Percentiles rank a stretch among this genome's conserved stretches.
Conservation (phyloP, 2,113 vertebrate genomes). For the Sula dactylatra region DNA sequence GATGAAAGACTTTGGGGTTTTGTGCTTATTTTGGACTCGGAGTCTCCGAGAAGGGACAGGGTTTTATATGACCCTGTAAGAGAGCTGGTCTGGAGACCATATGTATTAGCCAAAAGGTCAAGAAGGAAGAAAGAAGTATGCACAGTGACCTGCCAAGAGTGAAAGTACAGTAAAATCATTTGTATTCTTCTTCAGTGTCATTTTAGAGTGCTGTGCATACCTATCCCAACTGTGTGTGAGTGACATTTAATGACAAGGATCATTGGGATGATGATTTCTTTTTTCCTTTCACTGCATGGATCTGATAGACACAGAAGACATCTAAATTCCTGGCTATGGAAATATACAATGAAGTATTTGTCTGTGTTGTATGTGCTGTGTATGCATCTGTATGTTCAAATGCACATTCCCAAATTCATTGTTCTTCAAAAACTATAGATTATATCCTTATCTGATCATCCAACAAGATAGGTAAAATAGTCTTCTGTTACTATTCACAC, state of each 20-base stretch:
- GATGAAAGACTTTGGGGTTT: neutral
- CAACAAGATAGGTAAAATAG: neutral
- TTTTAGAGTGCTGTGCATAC: neutral
- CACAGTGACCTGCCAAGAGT: neutral
- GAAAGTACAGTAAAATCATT: neutral
- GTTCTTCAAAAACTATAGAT: neutral
- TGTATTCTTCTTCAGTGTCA: neutral
- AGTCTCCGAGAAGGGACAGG: neutral
- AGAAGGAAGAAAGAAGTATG: neutral
- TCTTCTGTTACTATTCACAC: neutral
- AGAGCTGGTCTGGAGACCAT: neutral
- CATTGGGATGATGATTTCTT: neutral
- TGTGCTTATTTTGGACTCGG: neutral
- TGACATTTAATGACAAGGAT: neutral
- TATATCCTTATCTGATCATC: neutral
- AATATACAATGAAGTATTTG: neutral
- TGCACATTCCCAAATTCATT: neutral
- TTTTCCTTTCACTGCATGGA: neutral
- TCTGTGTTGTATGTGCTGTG: neutral
- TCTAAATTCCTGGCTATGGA: neutral
- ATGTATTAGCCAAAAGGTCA: neutral
- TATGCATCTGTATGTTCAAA: neutral
- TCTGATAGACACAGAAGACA: neutral
- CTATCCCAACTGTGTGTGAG: neutral
- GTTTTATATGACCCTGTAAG: neutral